phyloP scores from a whole-genome alignment of 2,113 vertebrate genomes.

The Bubo scandiacus region DNA sequence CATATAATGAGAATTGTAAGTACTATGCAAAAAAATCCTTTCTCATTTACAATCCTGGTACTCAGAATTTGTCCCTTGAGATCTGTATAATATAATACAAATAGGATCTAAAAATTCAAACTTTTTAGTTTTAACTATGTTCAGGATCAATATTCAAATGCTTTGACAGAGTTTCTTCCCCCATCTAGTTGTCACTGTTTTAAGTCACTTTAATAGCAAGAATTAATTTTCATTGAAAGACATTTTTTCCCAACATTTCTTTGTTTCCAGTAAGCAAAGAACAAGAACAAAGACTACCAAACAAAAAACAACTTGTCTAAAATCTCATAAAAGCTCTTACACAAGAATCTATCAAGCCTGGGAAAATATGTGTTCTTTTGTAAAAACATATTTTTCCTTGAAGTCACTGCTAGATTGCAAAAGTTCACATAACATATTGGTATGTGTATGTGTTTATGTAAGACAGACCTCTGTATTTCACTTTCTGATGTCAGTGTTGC shows the following conservation, averaged over 20 bases:
- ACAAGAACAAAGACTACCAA: slow-evolving; percentile 68
- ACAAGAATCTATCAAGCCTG: slow-evolving; percentile 68
- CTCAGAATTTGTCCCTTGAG: not conserved
- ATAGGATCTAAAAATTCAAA: not conserved
- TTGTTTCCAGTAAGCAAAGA: slow-evolving; percentile 57
- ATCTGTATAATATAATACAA: not conserved
- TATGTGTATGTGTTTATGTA: slow-evolving; percentile 71
- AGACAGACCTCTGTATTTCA: slow-evolving; percentile 38
- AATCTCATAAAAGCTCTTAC: slow-evolving; percentile 69
- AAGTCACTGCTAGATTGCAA: slow-evolving; percentile 58
- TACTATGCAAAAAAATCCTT: not conserved
- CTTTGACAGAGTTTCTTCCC: not conserved
- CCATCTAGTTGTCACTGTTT: not conserved
- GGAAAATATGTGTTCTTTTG: slow-evolving; percentile 71
- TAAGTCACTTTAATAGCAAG: not conserved
- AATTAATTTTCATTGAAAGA: slow-evolving; percentile 41
- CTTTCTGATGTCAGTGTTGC: slow-evolving; percentile 60
- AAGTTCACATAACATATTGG: slow-evolving; percentile 61
- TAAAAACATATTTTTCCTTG: slow-evolving; percentile 71
- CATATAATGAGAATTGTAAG: not conserved
- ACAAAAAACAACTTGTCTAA: slow-evolving; percentile 63
- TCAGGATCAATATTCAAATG: not conserved
- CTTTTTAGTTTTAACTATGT: not conserved
- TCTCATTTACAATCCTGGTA: not conserved
- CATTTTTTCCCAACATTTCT: not conserved